phyloP scores from a whole-genome alignment of 2,797 vertebrate species.

The Xyrichtys novacula region DNA sequence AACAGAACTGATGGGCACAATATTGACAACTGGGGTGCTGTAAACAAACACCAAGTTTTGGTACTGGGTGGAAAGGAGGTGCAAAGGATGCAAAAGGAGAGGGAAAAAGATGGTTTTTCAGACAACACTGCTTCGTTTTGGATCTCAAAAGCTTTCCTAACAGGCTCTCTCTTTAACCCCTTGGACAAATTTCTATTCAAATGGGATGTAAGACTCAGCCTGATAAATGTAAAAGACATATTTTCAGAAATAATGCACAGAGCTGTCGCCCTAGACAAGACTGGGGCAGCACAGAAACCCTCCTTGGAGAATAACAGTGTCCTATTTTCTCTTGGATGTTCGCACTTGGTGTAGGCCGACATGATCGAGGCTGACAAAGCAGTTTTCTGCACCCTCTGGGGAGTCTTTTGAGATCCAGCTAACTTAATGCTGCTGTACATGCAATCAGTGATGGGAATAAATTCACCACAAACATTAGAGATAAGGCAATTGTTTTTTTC shows the following conservation, averaged over 20 bases:
- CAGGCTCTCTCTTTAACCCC: neutral
- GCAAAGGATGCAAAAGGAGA: neutral
- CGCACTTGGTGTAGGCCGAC: constrained; percentile 27
- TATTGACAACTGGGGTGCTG: neutral
- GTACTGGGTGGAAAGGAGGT: neutral
- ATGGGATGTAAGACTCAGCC: neutral
- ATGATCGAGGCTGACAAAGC: constrained; percentile 33
- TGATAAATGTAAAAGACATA: neutral
- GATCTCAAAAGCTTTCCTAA: constrained; percentile 57
- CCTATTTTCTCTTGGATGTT: constrained; percentile 31
- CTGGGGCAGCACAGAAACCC: constrained; percentile 16
- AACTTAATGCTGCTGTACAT: constrained; percentile 35
- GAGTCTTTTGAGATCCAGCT: constrained; percentile 61
- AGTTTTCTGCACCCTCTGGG: constrained; percentile 12
- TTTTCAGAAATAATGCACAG: constrained; percentile 24
- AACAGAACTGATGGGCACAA: constrained; percentile 14
- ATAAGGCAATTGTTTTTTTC: constrained; percentile 5
- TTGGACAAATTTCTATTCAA: constrained; percentile 2
- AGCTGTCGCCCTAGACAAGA: constrained; percentile 11
- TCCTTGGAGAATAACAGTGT: constrained; percentile 29
- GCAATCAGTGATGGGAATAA: constrained; percentile 41
- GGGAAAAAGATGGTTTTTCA: neutral
- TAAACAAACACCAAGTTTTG: constrained; percentile 1
- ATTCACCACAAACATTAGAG: constrained; percentile 22
- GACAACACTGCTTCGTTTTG: no score